Evolutionary conservation across 2,888 invertebrate genomes (phyloP).

Genomic region (Folsomia manolachei): DNA sequence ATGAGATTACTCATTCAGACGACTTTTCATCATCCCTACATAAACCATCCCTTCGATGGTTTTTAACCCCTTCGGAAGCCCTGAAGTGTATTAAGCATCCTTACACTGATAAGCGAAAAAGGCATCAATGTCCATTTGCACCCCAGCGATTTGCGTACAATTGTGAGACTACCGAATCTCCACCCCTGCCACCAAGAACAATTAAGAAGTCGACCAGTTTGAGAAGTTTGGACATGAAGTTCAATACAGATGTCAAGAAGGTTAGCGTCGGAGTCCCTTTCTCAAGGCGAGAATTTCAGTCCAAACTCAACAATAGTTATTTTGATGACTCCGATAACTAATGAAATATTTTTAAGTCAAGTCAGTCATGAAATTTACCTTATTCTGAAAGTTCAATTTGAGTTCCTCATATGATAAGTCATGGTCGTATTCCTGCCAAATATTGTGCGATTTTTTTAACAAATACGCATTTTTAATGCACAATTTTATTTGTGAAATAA

Average conservation of each 20-base stretch:
- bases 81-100: neutral
- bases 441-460: too few species aligned
- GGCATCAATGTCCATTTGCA: neutral
- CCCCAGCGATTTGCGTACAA: neutral
- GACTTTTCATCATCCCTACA: neutral
- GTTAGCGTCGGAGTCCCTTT: neutral
- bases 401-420: too few species aligned
- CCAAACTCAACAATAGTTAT: neutral
- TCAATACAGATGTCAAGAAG: neutral
- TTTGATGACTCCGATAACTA: neutral
- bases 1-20: neutral
- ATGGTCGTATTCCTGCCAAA: too few species aligned
- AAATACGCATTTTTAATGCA: too few species aligned
- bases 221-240: neutral
- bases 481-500: too few species aligned
- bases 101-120: neutral
- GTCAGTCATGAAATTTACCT: too few species aligned
- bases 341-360: too few species aligned
- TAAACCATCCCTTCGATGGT: neutral
- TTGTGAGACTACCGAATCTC: neutral
- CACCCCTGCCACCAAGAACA: neutral
- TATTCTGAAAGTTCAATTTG: too few species aligned
- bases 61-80: neutral
- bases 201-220: neutral
- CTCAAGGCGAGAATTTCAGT: neutral